Base-by-base conservation (phyloP, 37 sponge, comb jelly and placozoan genomes). In the Beroe forskalii region DNA sequence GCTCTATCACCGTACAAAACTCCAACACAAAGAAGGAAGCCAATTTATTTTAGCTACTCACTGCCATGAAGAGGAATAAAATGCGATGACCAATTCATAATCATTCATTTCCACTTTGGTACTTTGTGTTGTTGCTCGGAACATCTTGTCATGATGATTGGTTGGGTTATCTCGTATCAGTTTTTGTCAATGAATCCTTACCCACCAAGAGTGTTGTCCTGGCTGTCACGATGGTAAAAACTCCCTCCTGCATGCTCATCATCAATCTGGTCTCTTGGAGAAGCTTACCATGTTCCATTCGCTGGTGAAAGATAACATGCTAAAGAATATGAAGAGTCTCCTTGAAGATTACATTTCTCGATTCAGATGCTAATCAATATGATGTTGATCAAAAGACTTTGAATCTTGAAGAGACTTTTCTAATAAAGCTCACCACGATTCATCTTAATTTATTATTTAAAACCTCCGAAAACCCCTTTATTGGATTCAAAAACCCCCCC, bases 141-240 rank as follows among this genome's bases (percentile, higher is more conserved):
- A n/a, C n/a, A n/a, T n/a, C n/a, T 48, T 48, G 55, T 69, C 72
- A 69, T 33, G 72, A 69, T 69, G 32, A 69, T 69, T 69, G 72
- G 72, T 32, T 69, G 35, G 72, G 72, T 36, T 69, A 69, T 36
- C 72, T 69, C 12, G 72, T 69, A 4, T 69, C 72, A 36, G 72
- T 69, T 36, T 69, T 69, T 33, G 38, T 69, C 38, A 35, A 69
- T 69, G 72, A 69, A 69, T 33, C 38, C 20, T 69, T 27, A 35
- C 38, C 38, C 38, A 69, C 19, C 27, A 69, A 33, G 72, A 69
- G 38, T 69, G 72, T 33, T 69, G 72, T 69, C 72, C 72, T 35
- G 72, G 72, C 27, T 69, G 72, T 69, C 72, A 20, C 1, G 72
- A 69, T 9, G 19, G 32, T 17, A 69, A 69, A 17, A 69, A 69